Base-by-base conservation (phyloP, 2,113 vertebrate species). In the Sitta europaea region DNA sequence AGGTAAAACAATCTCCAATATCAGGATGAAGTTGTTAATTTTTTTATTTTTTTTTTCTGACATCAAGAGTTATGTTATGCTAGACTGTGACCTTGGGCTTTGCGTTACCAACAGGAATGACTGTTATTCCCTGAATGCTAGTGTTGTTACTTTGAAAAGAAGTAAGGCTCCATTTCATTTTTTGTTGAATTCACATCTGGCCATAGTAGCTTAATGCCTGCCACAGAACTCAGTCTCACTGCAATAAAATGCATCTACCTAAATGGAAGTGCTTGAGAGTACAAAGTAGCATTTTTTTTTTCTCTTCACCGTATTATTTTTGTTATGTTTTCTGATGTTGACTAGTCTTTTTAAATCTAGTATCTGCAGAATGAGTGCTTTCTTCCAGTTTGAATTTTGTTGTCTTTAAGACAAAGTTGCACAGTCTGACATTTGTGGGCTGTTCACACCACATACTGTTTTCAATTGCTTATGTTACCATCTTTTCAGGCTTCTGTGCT, bases 391-490 rank as follows among this genome's bases (percentile, higher is more conserved):
- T 83, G 50, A 80, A 36, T 62, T 68, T 82, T 91, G 57, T 21
- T 81, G 74, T 62, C 71, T 80, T 81, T 25, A 94, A 29, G 33
- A 92, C 33, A 96, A 92, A 75, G 36, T 68, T 83, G 48, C 50
- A 68, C 29, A 54, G 74, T 70, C 47, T 97, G 89, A 94, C 72
- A n/a, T 95, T 92, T 87, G 45, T 57, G 53, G 43, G 20, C 38
- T 91, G n/a, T 85, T 97, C 70, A 94, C 9, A 94, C 47, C 88
- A 75, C 65, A 79, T 93, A 94, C 94, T 68, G 90, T 96, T 97
- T 97, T 95, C 81, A 89, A 47, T 87, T 94, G 92, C 61, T 93
- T 62, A 89, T 68, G 76, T 80, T 94, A 29, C 55, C 57, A 92
- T 88, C 67, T 92, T 53, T 94, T 92, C 66, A 95, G 72, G 77